Evolutionary conservation across 2,113 vertebrate genomes (phyloP), one percentile per base, ranked within the genome.

Genomic region (Caranx melampygus): DNA sequence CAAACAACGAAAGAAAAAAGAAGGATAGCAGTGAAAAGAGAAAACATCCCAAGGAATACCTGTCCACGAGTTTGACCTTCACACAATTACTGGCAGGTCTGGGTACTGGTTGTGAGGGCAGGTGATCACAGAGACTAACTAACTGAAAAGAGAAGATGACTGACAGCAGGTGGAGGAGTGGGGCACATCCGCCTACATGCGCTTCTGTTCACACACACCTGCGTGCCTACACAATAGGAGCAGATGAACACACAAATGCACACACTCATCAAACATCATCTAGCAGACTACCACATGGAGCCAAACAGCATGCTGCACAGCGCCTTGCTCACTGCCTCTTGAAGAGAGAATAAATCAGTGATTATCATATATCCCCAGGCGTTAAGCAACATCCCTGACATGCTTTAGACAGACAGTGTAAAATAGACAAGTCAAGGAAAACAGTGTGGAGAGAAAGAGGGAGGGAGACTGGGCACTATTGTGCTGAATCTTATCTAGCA

Each of bases 331-430:
- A 10, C 71, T 35, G 61, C 60, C 75, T 57, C 83, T 65, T 67
- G 63, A 75, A 76, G 72, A 83, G 58, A 83, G 49, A 81, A 87
- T 88, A 81, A 82, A 86, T 90, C 72, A 84, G 87, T 72, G 74
- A 90, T 87, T 83, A 92, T 87, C 76, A 75, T 75, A 84, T 64
- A 70, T 79, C 73, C 84, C 78, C 72, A 74, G 69, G 86, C n/a
- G 64, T 81, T 77, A 69, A 59, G 77, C 76, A 74, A 73, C 65
- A 76, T 87, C 75, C 51, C 61, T 16, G 73, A 84, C 44, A 63
- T 60, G 64, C 71, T 83, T 72, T 60, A 58, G 73, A 71, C 14
- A 78, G 72, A 21, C 57, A n/a, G 60, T 44, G 57, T 18, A 52
- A 69, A 54, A 37, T 15, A 44, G 62, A 57, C 2, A 2, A 55